Evolutionary conservation across 2,113 vertebrate genomes (phyloP).

Genomic region (Hiodon tergisus): DNA sequence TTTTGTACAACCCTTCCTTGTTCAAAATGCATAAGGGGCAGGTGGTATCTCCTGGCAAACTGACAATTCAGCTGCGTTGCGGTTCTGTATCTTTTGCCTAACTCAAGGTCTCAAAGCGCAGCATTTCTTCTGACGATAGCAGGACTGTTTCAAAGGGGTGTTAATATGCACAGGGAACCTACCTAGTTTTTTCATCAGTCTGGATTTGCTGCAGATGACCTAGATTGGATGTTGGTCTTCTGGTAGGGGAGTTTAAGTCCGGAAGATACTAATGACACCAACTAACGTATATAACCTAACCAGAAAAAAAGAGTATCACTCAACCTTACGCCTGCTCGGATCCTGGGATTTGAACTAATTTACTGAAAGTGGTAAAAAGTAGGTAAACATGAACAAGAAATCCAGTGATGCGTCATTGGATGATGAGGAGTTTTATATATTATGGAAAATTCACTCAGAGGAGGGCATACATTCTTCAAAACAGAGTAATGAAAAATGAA

Average conservation of each 20-base stretch:
- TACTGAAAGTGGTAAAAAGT: conserved; percentile 2
- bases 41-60: not conserved
- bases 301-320: not conserved
- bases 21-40: not conserved
- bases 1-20: not conserved
- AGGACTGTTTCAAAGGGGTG: conserved; percentile 3
- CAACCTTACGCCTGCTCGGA: not conserved
- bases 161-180: conserved; percentile 4
- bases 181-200: conserved; percentile 19
- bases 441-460: not conserved
- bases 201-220: conserved; percentile 13
- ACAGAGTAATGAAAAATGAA: not conserved
- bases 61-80: not conserved
- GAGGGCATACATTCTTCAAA: too few relatives aligned
- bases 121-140: conserved; percentile 9
- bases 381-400: not conserved
- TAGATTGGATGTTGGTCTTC: not conserved
- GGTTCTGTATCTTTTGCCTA: not conserved
- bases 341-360: not conserved
- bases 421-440: not conserved
- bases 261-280: not conserved
- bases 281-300: not conserved
- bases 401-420: not conserved
- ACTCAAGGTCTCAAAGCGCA: conserved; percentile 11
- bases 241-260: not conserved